Conservation (phyloP, 2,113 vertebrate species). For the Ptilorrhoa leucosticta region DNA sequence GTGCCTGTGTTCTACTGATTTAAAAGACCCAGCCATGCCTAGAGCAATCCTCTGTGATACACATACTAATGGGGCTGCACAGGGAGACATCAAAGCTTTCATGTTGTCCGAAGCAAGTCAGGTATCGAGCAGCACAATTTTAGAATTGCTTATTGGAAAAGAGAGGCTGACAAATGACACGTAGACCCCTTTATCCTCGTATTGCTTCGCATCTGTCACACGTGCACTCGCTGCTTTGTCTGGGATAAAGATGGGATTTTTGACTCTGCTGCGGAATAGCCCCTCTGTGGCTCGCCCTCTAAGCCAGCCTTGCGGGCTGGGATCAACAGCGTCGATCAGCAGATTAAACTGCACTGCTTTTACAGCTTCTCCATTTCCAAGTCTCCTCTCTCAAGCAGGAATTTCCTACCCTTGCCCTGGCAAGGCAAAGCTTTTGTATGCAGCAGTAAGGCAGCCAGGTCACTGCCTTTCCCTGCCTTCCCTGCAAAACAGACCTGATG, state of each 20-base stretch:
- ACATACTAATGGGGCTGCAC: not conserved
- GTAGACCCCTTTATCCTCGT: not conserved
- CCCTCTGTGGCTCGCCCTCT: not conserved
- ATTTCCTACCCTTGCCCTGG: not conserved
- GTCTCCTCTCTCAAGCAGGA: not conserved
- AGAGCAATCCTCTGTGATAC: not conserved
- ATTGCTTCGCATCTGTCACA: not conserved
- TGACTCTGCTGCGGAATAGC: not conserved
- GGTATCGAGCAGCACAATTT: not conserved
- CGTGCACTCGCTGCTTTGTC: not conserved
- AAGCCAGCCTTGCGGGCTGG: not conserved
- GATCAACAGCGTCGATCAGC: not conserved
- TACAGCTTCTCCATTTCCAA: not conserved
- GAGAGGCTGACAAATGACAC: not conserved
- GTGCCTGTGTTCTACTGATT: not conserved
- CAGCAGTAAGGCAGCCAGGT: not conserved
- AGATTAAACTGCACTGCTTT: not conserved
- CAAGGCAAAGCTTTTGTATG: not conserved
- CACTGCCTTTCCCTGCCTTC: no score
- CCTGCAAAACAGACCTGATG: not conserved
- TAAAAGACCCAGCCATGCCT: not conserved
- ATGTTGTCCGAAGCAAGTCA: rapidly evolving
- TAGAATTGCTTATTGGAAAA: not conserved
- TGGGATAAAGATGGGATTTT: slow-evolving; percentile 19
- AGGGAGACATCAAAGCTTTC: not conserved